Percentiles rank a stretch among this genome's conserved stretches.
These are phyloP conservation scores for Aleiodes leptofemur DNA, from an alignment of 2,888 invertebrate species.

Conservation along the genomic window DNA sequence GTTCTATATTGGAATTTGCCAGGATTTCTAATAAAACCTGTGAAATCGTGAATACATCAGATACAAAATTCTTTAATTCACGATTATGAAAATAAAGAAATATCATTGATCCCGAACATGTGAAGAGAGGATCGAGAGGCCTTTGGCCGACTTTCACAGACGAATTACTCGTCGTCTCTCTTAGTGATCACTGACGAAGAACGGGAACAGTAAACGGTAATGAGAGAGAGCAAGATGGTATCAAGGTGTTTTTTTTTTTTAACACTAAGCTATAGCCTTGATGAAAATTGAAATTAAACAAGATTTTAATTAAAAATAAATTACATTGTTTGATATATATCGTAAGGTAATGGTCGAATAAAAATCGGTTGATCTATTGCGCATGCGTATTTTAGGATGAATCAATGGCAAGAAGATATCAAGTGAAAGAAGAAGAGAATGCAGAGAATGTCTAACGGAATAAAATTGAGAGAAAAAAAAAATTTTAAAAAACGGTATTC, in stretches of 20 bases:
- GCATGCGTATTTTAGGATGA: conserved; percentile 36
- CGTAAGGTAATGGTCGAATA: not conserved
- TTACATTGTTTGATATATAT: not conserved
- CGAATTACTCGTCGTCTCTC: conserved; percentile 46
- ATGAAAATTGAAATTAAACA: not conserved
- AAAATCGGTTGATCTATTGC: conserved; percentile 38
- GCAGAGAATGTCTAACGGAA: conserved; percentile 40
- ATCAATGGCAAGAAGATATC: conserved; percentile 49
- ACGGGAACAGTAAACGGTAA: conserved; percentile 42
- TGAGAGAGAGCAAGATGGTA: conserved; percentile 18
- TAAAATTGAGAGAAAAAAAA: conserved; percentile 62
- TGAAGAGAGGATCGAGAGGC: conserved; percentile 41
- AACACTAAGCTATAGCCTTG: no score
- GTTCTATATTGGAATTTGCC: not conserved
- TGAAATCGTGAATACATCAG: not conserved
- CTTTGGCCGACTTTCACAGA: conserved; percentile 55
- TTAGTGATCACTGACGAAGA: conserved; percentile 31
- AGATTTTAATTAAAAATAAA: no score
- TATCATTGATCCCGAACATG: not conserved
- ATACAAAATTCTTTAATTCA: not conserved
- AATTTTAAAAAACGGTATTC: conserved; percentile 66
- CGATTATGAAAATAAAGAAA: not conserved
- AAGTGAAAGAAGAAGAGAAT: conserved; percentile 52
- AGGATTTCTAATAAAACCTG: not conserved
- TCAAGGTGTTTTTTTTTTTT: not conserved